Conservation (phyloP, 2,797 vertebrate genomes). For the Myoxocephalus aenaeus region DNA sequence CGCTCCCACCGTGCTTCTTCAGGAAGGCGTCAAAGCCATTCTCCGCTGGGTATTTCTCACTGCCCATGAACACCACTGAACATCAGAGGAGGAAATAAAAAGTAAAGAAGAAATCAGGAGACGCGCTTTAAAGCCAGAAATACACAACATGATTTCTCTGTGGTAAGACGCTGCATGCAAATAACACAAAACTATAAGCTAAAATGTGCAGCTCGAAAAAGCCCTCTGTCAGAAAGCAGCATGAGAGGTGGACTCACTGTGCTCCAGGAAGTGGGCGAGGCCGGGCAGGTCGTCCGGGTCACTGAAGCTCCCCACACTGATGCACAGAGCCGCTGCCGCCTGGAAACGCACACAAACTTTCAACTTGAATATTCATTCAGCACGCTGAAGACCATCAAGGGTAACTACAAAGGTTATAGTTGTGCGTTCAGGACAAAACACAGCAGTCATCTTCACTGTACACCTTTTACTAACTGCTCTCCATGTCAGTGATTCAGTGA, state of each 20-base stretch:
- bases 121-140: background rate
- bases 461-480: background rate
- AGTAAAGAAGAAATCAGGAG: background rate
- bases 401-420: background rate
- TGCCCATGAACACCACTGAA: slow-evolving; percentile 99
- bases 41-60: slow-evolving; percentile 94
- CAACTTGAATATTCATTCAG: background rate
- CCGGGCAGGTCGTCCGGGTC: slow-evolving; percentile 96
- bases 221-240: background rate
- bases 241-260: slow-evolving; percentile 86
- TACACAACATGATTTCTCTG: background rate
- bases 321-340: slow-evolving; percentile 96
- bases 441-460: background rate
- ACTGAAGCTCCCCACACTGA: slow-evolving; percentile 95
- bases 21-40: slow-evolving; percentile 96
- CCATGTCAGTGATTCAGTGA: background rate
- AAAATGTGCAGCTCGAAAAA: background rate
- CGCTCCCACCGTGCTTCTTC: slow-evolving; percentile 96
- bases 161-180: background rate
- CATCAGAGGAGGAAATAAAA: background rate
- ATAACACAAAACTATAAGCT: too few species aligned
- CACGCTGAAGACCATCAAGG: background rate
- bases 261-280: slow-evolving; percentile 97
- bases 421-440: background rate
- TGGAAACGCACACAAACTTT: slow-evolving; percentile 61